Evolutionary conservation across 2,797 vertebrate species (phyloP).

Genomic region (Liasis olivaceus): DNA sequence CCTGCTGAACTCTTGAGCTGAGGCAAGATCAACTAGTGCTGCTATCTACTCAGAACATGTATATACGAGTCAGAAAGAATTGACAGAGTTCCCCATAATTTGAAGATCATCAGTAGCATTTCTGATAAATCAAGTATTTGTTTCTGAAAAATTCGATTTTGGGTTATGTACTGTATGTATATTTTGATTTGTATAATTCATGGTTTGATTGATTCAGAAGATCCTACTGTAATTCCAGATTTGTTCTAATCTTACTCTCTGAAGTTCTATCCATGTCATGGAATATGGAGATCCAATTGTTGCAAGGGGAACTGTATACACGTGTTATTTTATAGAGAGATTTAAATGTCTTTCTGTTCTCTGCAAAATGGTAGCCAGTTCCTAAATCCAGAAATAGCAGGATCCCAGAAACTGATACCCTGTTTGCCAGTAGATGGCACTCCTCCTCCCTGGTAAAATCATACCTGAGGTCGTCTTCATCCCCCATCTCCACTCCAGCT

Average conservation of each 20-base stretch:
- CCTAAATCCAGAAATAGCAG: neutral
- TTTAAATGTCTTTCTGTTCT: neutral
- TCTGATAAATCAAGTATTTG: neutral
- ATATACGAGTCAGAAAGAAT: neutral
- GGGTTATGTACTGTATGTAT: neutral
- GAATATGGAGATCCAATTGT: neutral
- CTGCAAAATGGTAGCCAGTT: neutral
- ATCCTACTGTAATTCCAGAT: neutral
- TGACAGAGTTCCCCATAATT: neutral
- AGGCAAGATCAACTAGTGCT: neutral
- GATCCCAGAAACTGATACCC: neutral
- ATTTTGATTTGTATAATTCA: neutral
- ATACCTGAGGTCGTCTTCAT: constrained; percentile 97
- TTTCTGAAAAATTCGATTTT: neutral
- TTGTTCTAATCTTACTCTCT: neutral
- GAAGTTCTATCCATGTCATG: neutral
- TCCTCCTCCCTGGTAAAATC: neutral
- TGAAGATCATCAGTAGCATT: neutral
- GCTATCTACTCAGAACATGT: neutral
- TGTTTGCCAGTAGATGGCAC: neutral
- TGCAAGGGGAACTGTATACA: neutral
- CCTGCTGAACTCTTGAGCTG: neutral
- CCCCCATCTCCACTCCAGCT: constrained; percentile 96
- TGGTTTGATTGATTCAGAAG: neutral
- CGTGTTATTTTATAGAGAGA: neutral